Percentiles rank a stretch among this genome's conserved stretches.
Conservation (phyloP, 2,888 invertebrate genomes). For the Plagodis dolabraria region DNA sequence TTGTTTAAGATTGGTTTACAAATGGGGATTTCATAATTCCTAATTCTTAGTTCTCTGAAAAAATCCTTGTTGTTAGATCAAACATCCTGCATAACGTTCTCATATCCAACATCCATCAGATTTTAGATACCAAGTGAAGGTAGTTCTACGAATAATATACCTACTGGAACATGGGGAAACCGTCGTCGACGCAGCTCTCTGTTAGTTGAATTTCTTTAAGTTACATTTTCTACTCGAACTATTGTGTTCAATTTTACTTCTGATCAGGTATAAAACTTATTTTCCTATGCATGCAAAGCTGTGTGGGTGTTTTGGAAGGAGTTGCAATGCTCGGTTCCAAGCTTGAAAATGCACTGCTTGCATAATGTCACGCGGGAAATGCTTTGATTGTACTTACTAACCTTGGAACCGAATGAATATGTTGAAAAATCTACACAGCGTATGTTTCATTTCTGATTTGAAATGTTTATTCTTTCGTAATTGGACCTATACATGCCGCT, state of each 20-base stretch:
- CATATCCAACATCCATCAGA: too few species aligned
- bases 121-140: background rate
- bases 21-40: too few species aligned
- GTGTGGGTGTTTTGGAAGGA: slow-evolving; percentile 1
- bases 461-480: too few species aligned
- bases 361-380: background rate
- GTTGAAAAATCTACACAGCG: too few species aligned
- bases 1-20: too few species aligned
- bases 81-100: too few species aligned
- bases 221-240: slow-evolving; percentile 14
- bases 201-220: slow-evolving; percentile 55
- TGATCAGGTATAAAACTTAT: slow-evolving; percentile 38
- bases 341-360: slow-evolving; percentile 14
- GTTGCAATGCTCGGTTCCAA: slow-evolving; percentile 1
- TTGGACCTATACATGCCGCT: too few species aligned
- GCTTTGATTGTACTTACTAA: background rate
- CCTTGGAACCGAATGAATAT: background rate
- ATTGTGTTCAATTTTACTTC: slow-evolving; percentile 30
- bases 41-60: too few species aligned
- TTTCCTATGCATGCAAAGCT: slow-evolving; percentile 34
- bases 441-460: too few species aligned
- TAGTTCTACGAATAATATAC: slow-evolving; percentile 1
- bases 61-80: too few species aligned
- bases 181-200: slow-evolving; percentile 48
- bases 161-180: slow-evolving; percentile 56